A percentile compares a stretch with the other conserved stretches of the same genome.
phyloP scores from a whole-genome alignment of 2,888 invertebrate species.

The Temnothorax rugatulus region DNA sequence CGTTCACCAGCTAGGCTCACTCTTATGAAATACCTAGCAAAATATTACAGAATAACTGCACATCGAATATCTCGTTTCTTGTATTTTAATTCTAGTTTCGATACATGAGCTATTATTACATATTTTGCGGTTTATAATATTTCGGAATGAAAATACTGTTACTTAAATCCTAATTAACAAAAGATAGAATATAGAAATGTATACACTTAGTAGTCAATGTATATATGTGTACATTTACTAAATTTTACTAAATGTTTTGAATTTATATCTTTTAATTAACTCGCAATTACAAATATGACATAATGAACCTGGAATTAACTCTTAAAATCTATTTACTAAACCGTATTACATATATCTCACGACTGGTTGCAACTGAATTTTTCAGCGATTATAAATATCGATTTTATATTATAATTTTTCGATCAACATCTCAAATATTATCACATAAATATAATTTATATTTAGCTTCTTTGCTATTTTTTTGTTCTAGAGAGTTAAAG shows the following conservation, averaged over 20 bases:
- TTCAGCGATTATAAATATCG: not conserved
- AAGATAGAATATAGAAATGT: not conserved
- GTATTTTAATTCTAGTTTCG: not conserved
- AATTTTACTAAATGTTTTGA: no score
- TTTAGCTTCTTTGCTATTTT: not conserved
- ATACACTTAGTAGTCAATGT: no score
- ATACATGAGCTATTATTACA: not conserved
- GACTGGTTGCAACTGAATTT: not conserved
- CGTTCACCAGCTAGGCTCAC: not conserved
- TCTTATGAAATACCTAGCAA: not conserved
- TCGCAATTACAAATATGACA: no score
- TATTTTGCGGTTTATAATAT: not conserved
- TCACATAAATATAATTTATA: not conserved
- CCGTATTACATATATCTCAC: not conserved
- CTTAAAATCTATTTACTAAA: not conserved
- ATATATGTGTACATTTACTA: no score
- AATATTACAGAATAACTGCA: not conserved
- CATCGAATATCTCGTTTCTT: not conserved
- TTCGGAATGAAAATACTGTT: not conserved
- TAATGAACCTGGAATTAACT: not conserved
- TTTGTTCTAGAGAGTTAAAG: not conserved
- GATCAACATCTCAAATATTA: not conserved
- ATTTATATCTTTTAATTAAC: not conserved
- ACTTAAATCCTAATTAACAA: not conserved
- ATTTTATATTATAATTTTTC: not conserved